phyloP scores from a whole-genome alignment of 2,113 vertebrate genomes.

The Uropsilus gracilis region DNA sequence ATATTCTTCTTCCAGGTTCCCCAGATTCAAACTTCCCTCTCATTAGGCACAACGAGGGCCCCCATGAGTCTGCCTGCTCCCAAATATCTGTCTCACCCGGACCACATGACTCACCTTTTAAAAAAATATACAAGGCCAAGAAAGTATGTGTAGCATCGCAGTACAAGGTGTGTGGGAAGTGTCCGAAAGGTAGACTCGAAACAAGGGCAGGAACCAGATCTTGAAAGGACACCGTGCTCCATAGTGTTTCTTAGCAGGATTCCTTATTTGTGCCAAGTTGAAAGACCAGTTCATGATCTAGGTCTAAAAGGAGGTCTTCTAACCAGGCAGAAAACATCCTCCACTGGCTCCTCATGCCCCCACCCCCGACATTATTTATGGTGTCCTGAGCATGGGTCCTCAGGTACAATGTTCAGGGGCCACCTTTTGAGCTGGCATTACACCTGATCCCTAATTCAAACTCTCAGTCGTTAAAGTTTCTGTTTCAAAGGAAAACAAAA shows the following conservation, averaged over 20 bases:
- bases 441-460: constrained; percentile 55
- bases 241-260: constrained; percentile 22
- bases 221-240: background rate
- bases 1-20: background rate
- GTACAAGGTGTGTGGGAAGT: background rate
- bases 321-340: constrained; percentile 53
- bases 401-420: constrained; percentile 47
- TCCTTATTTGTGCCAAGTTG: constrained; percentile 37
- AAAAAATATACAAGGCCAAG: background rate
- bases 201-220: background rate
- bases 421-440: constrained; percentile 37
- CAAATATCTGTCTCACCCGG: background rate
- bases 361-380: constrained; percentile 5
- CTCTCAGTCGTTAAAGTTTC: constrained; percentile 59
- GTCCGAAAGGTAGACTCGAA: background rate
- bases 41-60: background rate
- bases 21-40: background rate
- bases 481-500: constrained; percentile 72
- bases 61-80: background rate
- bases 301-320: background rate
- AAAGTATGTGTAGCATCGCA: background rate
- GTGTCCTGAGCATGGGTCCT: constrained; percentile 53
- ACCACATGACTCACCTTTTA: background rate
- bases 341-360: constrained; percentile 5
- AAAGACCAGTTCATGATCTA: constrained; percentile 39